Percentiles rank a stretch among this genome's conserved stretches.
Conservation (phyloP, 2,888 invertebrate genomes). For the Eupithecia subfuscata region DNA sequence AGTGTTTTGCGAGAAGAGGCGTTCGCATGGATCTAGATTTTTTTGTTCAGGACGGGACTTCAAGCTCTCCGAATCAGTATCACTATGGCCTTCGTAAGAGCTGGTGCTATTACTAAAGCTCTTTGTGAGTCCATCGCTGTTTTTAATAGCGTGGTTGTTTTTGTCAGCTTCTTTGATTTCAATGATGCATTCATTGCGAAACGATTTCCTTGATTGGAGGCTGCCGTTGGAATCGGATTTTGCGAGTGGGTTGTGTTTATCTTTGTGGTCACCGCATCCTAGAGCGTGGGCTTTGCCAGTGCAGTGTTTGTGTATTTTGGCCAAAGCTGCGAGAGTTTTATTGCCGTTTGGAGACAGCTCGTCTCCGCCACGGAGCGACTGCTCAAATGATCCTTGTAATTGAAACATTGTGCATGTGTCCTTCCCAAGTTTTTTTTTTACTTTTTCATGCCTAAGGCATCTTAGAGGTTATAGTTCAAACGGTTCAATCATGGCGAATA, state of each 20-base stretch:
- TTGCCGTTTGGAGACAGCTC: slow-evolving; percentile 76
- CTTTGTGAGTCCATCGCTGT: slow-evolving; percentile 71
- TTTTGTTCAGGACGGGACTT: slow-evolving; percentile 69
- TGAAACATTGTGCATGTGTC: slow-evolving; percentile 78
- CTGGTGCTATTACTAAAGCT: slow-evolving; percentile 85
- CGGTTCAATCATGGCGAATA: slow-evolving; percentile 67
- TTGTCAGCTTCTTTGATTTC: slow-evolving; percentile 75
- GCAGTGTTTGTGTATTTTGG: slow-evolving; percentile 88
- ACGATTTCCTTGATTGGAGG: slow-evolving; percentile 75
- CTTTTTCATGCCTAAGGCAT: slow-evolving; percentile 65
- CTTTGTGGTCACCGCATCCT: slow-evolving; percentile 84
- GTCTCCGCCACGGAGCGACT: slow-evolving; percentile 83
- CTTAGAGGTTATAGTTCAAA: slow-evolving; percentile 67
- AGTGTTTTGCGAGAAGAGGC: slow-evolving; percentile 83
- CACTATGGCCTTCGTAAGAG: slow-evolving; percentile 87
- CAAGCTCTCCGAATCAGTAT: slow-evolving; percentile 85
- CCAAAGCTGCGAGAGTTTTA: slow-evolving; percentile 80
- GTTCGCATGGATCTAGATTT: slow-evolving; percentile 73
- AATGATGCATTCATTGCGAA: slow-evolving; percentile 72
- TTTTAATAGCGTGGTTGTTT: slow-evolving; percentile 56
- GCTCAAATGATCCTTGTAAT: slow-evolving; percentile 83
- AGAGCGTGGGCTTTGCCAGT: slow-evolving; percentile 91
- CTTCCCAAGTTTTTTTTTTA: slow-evolving; percentile 54
- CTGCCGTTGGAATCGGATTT: slow-evolving; percentile 79
- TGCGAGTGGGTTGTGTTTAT: slow-evolving; percentile 67